These are phyloP conservation scores for Polylopha cassiicola DNA, from an alignment of 2,888 invertebrate species.

Conservation along the genomic window DNA sequence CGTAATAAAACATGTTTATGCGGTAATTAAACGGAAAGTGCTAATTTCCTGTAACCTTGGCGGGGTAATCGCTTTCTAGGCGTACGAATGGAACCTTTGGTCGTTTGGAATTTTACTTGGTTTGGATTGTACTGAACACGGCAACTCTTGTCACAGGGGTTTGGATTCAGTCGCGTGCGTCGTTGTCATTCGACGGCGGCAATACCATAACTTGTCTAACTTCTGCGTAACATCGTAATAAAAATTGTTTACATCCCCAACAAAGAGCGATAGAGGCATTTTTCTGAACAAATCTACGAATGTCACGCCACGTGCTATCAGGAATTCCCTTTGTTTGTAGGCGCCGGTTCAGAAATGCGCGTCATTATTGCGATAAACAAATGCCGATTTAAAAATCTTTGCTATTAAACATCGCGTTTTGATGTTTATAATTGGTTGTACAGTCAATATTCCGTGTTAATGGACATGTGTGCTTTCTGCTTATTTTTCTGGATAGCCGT, in stretches of 20 bases:
- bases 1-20: constrained; percentile 15
- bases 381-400: too few species aligned
- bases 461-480: background rate
- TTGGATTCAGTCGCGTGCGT: constrained; percentile 60
- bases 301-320: constrained; percentile 17
- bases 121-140: constrained; percentile 11
- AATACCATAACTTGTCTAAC: constrained; percentile 60
- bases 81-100: constrained; percentile 3
- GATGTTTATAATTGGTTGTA: too few species aligned
- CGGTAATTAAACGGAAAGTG: constrained; percentile 21
- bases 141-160: constrained; percentile 36
- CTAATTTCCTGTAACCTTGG: constrained; percentile 20
- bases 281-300: constrained; percentile 19
- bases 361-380: too few species aligned
- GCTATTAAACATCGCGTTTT: too few species aligned
- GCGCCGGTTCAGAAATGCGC: background rate
- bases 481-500: constrained; percentile 16
- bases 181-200: constrained; percentile 45
- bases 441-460: too few species aligned
- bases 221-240: constrained; percentile 52
- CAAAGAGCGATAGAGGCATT: constrained; percentile 36
- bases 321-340: constrained; percentile 6
- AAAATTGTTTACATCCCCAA: constrained; percentile 54
- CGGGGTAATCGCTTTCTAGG: constrained; percentile 15
- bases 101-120: constrained; percentile 3